A percentile compares a stretch with the other conserved stretches of the same genome.
phyloP scores from a whole-genome alignment of 2,888 invertebrate genomes.

The Tetrapedia diversipes region DNA sequence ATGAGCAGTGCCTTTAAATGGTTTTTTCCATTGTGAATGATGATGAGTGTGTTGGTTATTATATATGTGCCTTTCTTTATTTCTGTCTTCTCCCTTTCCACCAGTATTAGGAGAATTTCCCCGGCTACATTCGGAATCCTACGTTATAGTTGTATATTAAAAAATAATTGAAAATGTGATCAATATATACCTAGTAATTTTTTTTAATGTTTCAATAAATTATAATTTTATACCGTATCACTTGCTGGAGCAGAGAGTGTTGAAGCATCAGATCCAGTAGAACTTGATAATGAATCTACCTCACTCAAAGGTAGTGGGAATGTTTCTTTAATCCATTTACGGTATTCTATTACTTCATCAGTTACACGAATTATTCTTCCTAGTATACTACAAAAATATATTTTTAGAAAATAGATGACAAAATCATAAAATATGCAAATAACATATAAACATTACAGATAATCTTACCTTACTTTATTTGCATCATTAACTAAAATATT shows the following conservation, averaged over 20 bases:
- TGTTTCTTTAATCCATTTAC: slow-evolving; percentile 87
- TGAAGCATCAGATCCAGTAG: slow-evolving; percentile 81
- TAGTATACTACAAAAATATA: slow-evolving; percentile 86
- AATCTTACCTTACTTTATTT: slow-evolving; percentile 81
- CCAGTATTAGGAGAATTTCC: slow-evolving; percentile 82
- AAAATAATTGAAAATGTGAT: slow-evolving; percentile 8
- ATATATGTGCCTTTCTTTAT: slow-evolving; percentile 76
- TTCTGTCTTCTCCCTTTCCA: slow-evolving; percentile 77
- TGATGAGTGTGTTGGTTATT: slow-evolving; percentile 77
- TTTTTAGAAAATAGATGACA: slow-evolving; percentile 3
- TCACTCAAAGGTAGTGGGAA: slow-evolving; percentile 78
- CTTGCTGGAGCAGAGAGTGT: slow-evolving; percentile 81
- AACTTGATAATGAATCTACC: slow-evolving; percentile 80
- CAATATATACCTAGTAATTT: slow-evolving; percentile 16
- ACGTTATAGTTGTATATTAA: slow-evolving; percentile 10
- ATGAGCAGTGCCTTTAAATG: slow-evolving; percentile 77
- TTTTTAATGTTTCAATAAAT: slow-evolving; percentile 10
- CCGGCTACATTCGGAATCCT: slow-evolving; percentile 81
- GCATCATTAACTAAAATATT: slow-evolving; percentile 84
- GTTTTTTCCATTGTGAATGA: slow-evolving; percentile 77
- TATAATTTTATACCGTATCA: slow-evolving; percentile 77
- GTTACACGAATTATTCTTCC: slow-evolving; percentile 96
- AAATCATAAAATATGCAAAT: slow-evolving; percentile 1
- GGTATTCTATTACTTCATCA: slow-evolving; percentile 93
- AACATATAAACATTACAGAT: slow-evolving; percentile 1